A percentile compares a stretch with the other conserved stretches of the same genome.
Conservation (phyloP, 2,888 invertebrate species). For the Spilosoma lubricipeda region DNA sequence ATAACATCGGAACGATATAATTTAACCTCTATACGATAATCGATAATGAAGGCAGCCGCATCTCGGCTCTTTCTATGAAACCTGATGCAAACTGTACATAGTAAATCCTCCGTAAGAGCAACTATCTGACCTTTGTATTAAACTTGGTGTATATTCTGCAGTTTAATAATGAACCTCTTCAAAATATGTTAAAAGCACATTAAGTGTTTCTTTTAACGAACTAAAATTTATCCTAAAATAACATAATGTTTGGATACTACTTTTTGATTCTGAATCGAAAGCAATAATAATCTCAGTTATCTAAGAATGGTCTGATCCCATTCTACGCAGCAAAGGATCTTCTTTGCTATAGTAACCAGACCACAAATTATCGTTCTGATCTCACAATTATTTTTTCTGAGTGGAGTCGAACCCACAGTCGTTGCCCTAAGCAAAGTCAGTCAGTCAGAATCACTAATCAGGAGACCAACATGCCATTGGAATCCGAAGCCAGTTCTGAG, state of each 20-base stretch:
- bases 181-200: neutral
- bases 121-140: conserved; percentile 7
- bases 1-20: neutral
- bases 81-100: neutral
- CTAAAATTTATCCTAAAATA: neutral
- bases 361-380: neutral
- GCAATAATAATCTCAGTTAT: neutral
- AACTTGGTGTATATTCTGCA: neutral
- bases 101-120: conserved; percentile 1
- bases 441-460: too few relatives aligned
- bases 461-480: neutral
- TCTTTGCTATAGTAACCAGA: neutral
- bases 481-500: neutral
- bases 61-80: neutral
- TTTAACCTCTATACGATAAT: neutral
- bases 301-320: neutral
- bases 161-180: neutral
- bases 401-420: neutral
- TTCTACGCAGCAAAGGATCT: neutral
- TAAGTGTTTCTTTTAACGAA: neutral
- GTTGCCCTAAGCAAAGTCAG: too few relatives aligned
- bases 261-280: neutral
- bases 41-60: conserved; percentile 2
- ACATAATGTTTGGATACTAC: neutral
- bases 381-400: neutral